Base-by-base conservation (phyloP, 2,888 invertebrate genomes). In the Andrena praecox region DNA sequence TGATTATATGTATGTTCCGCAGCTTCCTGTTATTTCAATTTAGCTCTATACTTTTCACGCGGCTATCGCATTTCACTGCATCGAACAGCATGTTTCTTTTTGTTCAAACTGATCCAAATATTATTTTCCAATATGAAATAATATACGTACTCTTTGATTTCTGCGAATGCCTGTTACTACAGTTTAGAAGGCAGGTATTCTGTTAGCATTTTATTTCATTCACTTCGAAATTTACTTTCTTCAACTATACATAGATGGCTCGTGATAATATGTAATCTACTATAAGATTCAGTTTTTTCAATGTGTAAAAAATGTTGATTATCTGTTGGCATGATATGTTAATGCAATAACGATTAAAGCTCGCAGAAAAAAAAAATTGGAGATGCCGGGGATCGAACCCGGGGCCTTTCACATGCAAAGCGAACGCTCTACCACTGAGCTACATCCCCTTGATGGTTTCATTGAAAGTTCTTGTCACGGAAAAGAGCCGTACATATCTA, bases 341-440 rank as follows among this genome's bases (percentile, higher is more conserved):
- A 2, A 27, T 2, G 10, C 10, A 29, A 0, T 0, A 6, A 59
- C 8, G 2, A 16, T 2, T 16, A 69, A 16, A 7, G 4, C 10
- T 2, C 24, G 5, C 0, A 1, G 20, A 12, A 10, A 74, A 85
- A 85, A 84, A 80, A 83, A 56, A 33, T 91, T 96, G 97, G 97
- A 96, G 97, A 97, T 97, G 97, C 97, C 97, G 98, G 98, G 98
- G 97, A 97, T 98, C 97, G 98, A 98, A 98, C 98, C 98, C 98
- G 97, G 98, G 98, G 97, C 98, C 98, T 98, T 98, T 98, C 98
- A 97, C 98, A 98, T 98, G 98, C 98, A 98, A 98, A 98, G 98
- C 98, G 98, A 98, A 98, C 98, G 98, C 98, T 98, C 98, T 98
- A 98, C 98, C 98, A 98, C 97, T 98, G 98, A 98, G 98, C 98